Percentiles rank a stretch among this genome's conserved stretches.
These are phyloP conservation scores for Corticium candelabrum DNA, from an alignment of 37 sponge, comb jelly and placozoan species.

Conservation along the genomic window DNA sequence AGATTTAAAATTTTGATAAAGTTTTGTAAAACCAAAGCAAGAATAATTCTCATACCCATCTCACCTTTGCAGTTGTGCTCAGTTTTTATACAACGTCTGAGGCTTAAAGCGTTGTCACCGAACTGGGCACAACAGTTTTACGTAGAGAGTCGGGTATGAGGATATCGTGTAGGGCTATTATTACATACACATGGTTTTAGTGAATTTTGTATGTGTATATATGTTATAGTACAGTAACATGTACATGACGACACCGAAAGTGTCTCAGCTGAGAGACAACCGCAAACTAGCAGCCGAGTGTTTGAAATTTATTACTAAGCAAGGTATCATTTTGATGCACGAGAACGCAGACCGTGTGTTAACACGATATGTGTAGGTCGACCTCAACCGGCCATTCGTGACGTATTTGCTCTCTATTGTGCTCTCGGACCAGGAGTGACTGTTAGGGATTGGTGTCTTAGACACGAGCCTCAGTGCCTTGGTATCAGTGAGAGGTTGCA, in stretches of 20 bases:
- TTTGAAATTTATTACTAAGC: conserved; percentile 42
- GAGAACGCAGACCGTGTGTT: background rate
- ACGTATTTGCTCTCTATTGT: conserved; percentile 64
- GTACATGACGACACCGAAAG: conserved; percentile 48
- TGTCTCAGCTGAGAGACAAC: conserved; percentile 33
- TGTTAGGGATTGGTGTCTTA: conserved; percentile 56
- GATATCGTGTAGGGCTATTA: no score
- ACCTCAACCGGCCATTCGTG: conserved; percentile 10
- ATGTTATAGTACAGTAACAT: conserved; percentile 57
- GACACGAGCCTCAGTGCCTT: conserved; percentile 29
- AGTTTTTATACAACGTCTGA: no score
- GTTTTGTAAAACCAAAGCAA: no score
- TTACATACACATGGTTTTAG: no score
- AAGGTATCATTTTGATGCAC: conserved; percentile 29
- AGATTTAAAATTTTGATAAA: no score
- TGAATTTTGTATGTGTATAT: no score
- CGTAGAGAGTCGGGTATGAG: no score
- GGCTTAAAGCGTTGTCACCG: no score
- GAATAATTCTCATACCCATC: no score
- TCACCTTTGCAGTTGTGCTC: no score
- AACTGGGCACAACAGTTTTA: no score
- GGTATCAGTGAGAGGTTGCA: conserved; percentile 57
- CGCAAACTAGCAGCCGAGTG: conserved; percentile 36
- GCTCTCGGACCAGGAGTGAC: conserved; percentile 58
- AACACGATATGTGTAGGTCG: background rate